Conservation (phyloP, 1,140 invertebrate species). For the Caerostris darwini region DNA sequence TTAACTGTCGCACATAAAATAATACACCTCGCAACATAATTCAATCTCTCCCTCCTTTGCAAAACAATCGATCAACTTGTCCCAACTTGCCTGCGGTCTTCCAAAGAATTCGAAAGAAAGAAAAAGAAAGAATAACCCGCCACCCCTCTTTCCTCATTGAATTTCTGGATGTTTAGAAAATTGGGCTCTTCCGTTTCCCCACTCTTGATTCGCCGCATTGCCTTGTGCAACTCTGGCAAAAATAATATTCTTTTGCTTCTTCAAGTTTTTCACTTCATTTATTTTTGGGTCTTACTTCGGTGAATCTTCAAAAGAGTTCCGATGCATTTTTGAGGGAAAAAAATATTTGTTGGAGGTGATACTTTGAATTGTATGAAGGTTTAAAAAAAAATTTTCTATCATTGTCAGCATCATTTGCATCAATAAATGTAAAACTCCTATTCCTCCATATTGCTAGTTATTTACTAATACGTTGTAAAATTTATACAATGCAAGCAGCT, state of each 20-base stretch:
- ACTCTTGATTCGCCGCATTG: background rate
- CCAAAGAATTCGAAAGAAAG: background rate
- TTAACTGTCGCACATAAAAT: background rate
- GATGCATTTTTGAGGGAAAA: background rate
- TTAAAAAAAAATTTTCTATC: background rate
- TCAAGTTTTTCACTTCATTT: no score
- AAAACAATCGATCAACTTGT: background rate
- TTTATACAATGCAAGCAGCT: no score
- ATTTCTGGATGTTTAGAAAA: background rate
- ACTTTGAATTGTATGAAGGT: background rate
- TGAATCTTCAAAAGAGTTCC: background rate
- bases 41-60: background rate
- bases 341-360: background rate
- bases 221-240: background rate
- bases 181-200: background rate
- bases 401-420: no score
- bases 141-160: background rate
- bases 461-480: background rate
- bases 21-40: background rate
- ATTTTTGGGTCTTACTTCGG: no score
- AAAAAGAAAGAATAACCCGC: background rate
- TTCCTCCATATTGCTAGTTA: no score
- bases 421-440: no score
- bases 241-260: background rate
- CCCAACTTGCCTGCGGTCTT: background rate